Evolutionary conservation across 2,888 invertebrate species (phyloP).

Genomic region (Drosophila testacea): DNA sequence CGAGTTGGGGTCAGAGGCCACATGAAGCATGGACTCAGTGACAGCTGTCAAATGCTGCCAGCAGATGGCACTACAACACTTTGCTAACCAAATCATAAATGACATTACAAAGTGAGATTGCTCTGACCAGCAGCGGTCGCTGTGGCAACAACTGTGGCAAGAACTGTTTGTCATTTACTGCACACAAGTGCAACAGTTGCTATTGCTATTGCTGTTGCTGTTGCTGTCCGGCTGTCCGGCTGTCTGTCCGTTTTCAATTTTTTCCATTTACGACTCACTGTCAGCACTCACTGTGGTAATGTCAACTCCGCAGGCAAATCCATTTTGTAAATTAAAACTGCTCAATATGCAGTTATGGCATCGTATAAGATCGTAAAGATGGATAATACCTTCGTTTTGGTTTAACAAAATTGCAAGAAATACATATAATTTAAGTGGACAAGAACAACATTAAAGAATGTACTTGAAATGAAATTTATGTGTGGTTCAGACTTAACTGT

Average conservation of each 20-base stretch:
- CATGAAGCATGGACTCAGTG: conserved; percentile 27
- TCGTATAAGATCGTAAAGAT: not conserved
- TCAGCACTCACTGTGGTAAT: conserved; percentile 2
- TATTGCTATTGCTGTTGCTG: no score
- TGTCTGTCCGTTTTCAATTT: not conserved
- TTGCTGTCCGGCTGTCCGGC: no score
- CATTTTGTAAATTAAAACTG: conserved; percentile 38
- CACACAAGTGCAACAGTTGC: conserved; percentile 32
- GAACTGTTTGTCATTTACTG: not conserved
- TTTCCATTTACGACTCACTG: conserved; percentile 4
- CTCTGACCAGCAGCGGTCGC: conserved; percentile 23
- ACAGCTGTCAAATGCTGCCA: conserved; percentile 66
- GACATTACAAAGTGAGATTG: conserved; percentile 62
- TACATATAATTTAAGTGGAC: no score
- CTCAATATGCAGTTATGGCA: conserved; percentile 2
- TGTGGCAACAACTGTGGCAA: conserved; percentile 27
- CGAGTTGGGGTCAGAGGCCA: conserved; percentile 6
- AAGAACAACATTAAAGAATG: not conserved
- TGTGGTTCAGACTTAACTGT: conserved; percentile 8
- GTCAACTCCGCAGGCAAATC: conserved; percentile 2
- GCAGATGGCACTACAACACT: conserved; percentile 43
- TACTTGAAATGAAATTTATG: not conserved
- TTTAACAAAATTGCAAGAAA: conserved; percentile 1
- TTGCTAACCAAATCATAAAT: conserved; percentile 72
- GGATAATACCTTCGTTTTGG: not conserved